Evolutionary conservation across 2,797 vertebrate species (phyloP).

Genomic region (Catostomus latipinnis): DNA sequence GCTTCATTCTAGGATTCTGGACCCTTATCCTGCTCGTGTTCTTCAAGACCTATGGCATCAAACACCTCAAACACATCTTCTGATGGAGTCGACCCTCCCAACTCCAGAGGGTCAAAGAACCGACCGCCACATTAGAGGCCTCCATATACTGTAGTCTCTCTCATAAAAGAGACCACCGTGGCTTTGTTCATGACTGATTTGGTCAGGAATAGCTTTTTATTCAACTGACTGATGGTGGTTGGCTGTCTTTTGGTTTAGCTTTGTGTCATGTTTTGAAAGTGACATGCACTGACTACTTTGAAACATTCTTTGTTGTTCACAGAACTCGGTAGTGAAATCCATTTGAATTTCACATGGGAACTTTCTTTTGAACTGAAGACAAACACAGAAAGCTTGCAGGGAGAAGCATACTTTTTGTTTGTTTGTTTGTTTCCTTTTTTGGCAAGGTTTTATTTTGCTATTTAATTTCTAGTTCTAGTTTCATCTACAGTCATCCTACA

Average conservation of each 20-base stretch:
- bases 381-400: constrained; percentile 55
- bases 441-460: background rate
- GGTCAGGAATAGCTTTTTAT: constrained; percentile 26
- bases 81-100: constrained; percentile 66
- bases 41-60: constrained; percentile 95
- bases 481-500: background rate
- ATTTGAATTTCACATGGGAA: constrained; percentile 31
- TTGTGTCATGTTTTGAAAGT: constrained; percentile 24
- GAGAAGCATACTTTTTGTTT: constrained; percentile 64
- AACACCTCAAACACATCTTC: constrained; percentile 97
- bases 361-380: constrained; percentile 36
- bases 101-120: constrained; percentile 14
- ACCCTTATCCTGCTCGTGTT: constrained; percentile 95
- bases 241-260: constrained; percentile 18
- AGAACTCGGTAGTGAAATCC: background rate
- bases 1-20: constrained; percentile 98
- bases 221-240: constrained; percentile 15
- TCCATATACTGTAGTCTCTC: background rate
- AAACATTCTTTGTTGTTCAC: constrained; percentile 20
- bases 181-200: constrained; percentile 9
- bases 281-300: constrained; percentile 13
- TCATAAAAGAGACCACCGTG: background rate
- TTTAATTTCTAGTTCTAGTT: constrained; percentile 27
- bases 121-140: constrained; percentile 10
- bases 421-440: constrained; percentile 52